Evolutionary conservation across 2,113 vertebrate species (phyloP), one percentile per base, ranked within the genome.

Genomic region (Turnix velox): DNA sequence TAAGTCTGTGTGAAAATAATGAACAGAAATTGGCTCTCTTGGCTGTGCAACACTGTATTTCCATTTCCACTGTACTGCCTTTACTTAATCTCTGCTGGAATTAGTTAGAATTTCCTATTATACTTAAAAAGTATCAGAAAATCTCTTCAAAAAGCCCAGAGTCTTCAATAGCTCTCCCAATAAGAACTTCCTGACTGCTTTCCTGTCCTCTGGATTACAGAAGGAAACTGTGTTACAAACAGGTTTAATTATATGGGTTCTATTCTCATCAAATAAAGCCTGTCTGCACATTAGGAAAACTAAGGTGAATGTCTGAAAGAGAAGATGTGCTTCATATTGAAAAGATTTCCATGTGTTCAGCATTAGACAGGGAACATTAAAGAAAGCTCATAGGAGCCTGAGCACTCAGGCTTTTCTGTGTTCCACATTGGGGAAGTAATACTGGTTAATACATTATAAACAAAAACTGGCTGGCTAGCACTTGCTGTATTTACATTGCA

Each of bases 401-500:
- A 93, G 74, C 78, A 84, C 49, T 92, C 57, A 78, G 46, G 40
- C 33, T 87, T 94, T 73, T 67, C 72, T 69, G 58, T 30, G 54
- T 77, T 90, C 68, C 73, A 58, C 75, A 48, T 77, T 68, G 52
- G 84, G 73, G 43, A 84, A 16, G 69, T 69, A 46, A 65, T 90
- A 61, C 57, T 87, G 72, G 48, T 83, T 87, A 33, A 91, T 94
- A 89, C 9, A 49, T 86, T 94, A 94, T 65, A 85, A 92, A 94
- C 49, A 78, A 66, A 95, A 94, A 94, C 33, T 39, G 57, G 18
- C 33, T 39, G 57, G 18, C 43, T 85, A 91, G 68, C 49, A 75
- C 35, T 84, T 87, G 63, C 67, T 66, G 31, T 93, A 90, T 95
- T 95, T 95, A 81, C 69, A 82, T 80, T 78, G 78, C 82, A 46